phyloP scores from a whole-genome alignment of 1,140 invertebrate genomes.

The Himalopsyche phryganea region DNA sequence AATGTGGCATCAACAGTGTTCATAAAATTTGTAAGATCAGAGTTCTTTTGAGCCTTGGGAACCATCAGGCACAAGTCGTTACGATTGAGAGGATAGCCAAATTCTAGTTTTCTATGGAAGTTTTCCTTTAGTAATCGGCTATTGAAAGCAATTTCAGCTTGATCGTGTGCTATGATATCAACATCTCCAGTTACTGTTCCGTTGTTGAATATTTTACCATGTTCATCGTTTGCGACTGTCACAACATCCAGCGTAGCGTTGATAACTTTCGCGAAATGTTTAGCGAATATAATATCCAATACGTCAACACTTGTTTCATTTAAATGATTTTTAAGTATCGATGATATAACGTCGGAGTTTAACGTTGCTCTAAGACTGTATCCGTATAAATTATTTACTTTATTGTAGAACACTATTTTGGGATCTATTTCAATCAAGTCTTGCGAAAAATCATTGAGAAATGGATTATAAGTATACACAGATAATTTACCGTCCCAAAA shows the following conservation, averaged over 20 bases:
- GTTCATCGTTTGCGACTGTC: not conserved
- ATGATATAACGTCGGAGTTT: not conserved
- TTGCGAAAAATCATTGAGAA: not conserved
- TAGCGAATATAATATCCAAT: not conserved
- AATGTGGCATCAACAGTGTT: not conserved
- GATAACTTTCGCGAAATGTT: not conserved
- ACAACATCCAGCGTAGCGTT: not conserved
- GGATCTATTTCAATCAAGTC: not conserved
- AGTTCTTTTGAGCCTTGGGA: not conserved
- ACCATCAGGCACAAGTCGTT: constrained; percentile 11
- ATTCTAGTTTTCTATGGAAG: not conserved
- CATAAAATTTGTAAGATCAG: not conserved
- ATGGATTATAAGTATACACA: constrained; percentile 8
- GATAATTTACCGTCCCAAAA: not conserved
- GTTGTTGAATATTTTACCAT: not conserved
- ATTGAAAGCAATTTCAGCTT: constrained; percentile 5
- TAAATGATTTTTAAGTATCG: not conserved
- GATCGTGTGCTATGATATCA: not conserved
- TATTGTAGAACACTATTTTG: not conserved
- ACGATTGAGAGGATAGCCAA: not conserved
- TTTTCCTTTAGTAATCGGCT: constrained; percentile 1
- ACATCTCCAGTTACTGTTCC: constrained; percentile 2
- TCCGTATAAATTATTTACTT: not conserved
- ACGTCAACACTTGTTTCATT: not conserved
- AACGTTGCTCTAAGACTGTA: not conserved